Percentiles rank a stretch among this genome's conserved stretches.
Evolutionary conservation across 2,888 invertebrate species (phyloP).

Genomic region (Hypselothyrea guttata): DNA sequence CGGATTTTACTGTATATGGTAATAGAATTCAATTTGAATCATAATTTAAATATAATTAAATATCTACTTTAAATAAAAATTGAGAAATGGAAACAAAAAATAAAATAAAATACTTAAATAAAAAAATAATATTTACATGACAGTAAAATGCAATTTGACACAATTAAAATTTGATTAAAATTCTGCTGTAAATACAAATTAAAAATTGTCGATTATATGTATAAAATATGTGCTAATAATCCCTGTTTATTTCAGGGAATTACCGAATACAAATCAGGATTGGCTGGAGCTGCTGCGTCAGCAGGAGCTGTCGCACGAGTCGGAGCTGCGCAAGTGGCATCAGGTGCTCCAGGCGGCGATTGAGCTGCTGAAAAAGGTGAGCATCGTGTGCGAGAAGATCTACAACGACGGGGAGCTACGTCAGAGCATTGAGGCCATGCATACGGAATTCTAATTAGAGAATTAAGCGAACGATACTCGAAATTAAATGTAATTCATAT

Average conservation of each 20-base stretch:
- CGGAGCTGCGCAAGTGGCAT: slow-evolving; percentile 92
- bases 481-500: slow-evolving; percentile 49
- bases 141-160: no score
- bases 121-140: no score
- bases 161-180: no score
- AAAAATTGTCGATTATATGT: no score
- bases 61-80: no score
- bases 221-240: neutral
- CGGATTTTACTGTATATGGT: no score
- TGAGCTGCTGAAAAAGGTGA: slow-evolving; percentile 88
- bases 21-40: no score
- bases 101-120: no score
- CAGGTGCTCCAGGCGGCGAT: slow-evolving; percentile 88
- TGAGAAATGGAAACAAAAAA: no score
- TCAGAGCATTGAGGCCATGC: slow-evolving; percentile 77
- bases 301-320: slow-evolving; percentile 90
- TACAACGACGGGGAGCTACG: slow-evolving; percentile 76
- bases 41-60: no score
- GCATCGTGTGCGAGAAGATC: slow-evolving; percentile 81
- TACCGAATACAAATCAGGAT: slow-evolving; percentile 90
- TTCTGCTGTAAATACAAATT: no score
- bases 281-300: slow-evolving; percentile 91
- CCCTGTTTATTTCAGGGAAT: slow-evolving; percentile 83
- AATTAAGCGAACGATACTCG: slow-evolving; percentile 28
- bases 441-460: slow-evolving; percentile 59